Conservation (phyloP, 2,113 vertebrate genomes). For the Siniperca knerii region DNA sequence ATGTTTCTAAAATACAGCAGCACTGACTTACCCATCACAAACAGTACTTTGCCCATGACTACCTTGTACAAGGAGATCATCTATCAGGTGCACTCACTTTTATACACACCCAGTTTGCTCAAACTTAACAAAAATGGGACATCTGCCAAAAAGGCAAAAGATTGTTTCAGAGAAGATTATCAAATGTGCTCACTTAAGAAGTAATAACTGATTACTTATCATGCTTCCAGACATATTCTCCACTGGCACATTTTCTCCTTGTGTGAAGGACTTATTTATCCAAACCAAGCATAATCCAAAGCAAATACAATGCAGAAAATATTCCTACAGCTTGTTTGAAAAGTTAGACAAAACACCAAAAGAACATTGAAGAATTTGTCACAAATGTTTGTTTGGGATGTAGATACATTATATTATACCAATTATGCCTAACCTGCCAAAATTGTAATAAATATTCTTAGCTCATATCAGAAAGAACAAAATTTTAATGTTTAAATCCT, state of each 20-base stretch:
- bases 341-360: conserved; percentile 1
- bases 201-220: conserved; percentile 62
- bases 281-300: neutral
- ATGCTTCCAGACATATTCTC: conserved; percentile 3
- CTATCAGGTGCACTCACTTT: conserved; percentile 43
- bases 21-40: conserved; percentile 65
- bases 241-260: conserved; percentile 53
- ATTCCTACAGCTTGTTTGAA: neutral
- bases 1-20: neutral
- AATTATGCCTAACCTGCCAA: neutral
- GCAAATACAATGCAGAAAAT: conserved; percentile 20
- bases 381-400: conserved; percentile 13
- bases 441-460: neutral
- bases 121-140: neutral
- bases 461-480: neutral
- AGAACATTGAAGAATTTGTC: conserved; percentile 10
- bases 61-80: conserved; percentile 51
- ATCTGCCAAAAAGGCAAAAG: conserved; percentile 46
- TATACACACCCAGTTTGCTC: conserved; percentile 43
- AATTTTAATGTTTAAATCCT: neutral
- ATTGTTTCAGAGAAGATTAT: conserved; percentile 49
- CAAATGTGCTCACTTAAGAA: conserved; percentile 27
- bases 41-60: conserved; percentile 71
- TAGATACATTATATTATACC: neutral
- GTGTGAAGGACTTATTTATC: conserved; percentile 55